Percentiles rank a stretch among this genome's conserved stretches.
These are phyloP conservation scores for Pelobates cultripes DNA, from an alignment of 2,797 vertebrate genomes.

Conservation along the genomic window DNA sequence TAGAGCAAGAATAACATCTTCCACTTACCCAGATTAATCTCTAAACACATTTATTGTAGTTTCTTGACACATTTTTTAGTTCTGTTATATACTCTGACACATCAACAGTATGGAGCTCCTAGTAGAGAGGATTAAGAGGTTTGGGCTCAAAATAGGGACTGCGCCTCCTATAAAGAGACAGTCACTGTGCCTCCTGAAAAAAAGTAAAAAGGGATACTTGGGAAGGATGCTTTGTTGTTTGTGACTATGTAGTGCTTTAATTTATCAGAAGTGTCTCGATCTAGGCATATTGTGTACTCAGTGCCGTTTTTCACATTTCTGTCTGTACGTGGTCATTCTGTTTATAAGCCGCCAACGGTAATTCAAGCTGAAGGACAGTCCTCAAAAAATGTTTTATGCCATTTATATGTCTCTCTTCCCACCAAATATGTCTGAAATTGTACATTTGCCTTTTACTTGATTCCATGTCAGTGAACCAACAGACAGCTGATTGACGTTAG, in stretches of 20 bases:
- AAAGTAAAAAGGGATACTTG: too few species aligned
- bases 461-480: constrained; percentile 31
- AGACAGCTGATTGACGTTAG: constrained; percentile 50
- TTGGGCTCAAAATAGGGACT: too few species aligned
- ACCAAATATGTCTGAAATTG: constrained; percentile 35
- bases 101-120: too few species aligned
- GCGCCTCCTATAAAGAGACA: too few species aligned
- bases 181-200: too few species aligned
- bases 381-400: constrained; percentile 26
- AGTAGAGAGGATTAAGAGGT: too few species aligned
- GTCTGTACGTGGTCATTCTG: neutral
- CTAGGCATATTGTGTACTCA: neutral
- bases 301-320: constrained; percentile 2
- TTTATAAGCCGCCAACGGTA: constrained; percentile 31
- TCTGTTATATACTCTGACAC: too few species aligned
- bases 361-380: constrained; percentile 39
- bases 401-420: constrained; percentile 35
- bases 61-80: too few species aligned
- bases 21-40: too few species aligned
- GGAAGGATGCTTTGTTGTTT: neutral
- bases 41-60: too few species aligned
- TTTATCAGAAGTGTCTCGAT: neutral
- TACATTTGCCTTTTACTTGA: constrained; percentile 44
- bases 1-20: too few species aligned
- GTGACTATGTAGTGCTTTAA: neutral